Evolutionary conservation across 1,140 invertebrate genomes (phyloP).

Genomic region (Chlorops oryzae): DNA sequence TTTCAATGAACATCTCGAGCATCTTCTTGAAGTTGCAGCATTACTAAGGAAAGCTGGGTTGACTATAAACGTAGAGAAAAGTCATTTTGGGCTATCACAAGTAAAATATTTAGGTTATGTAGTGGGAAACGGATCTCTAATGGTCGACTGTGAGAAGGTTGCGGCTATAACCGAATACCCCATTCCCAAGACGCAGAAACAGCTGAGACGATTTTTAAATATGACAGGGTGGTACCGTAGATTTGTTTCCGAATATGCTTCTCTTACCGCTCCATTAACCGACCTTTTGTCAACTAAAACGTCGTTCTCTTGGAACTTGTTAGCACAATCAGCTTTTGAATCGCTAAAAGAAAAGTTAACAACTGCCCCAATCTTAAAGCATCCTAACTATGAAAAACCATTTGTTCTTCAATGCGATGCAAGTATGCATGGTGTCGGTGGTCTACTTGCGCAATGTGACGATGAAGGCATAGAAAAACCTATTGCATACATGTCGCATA

Average conservation of each 20-base stretch:
- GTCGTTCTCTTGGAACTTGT: slow-evolving; percentile 12
- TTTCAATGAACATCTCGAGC: slow-evolving; percentile 44
- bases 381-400: slow-evolving; percentile 35
- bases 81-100: slow-evolving; percentile 35
- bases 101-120: slow-evolving; percentile 24
- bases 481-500: slow-evolving; percentile 23
- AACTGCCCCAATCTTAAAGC: slow-evolving; percentile 32
- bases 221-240: no score
- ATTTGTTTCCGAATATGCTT: no score
- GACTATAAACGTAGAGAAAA: slow-evolving; percentile 48
- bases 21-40: slow-evolving; percentile 37
- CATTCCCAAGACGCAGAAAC: slow-evolving; percentile 29
- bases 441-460: slow-evolving; percentile 31
- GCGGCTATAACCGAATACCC: slow-evolving; percentile 35
- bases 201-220: no score
- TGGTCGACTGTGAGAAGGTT: slow-evolving; percentile 39
- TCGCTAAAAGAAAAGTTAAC: slow-evolving; percentile 24
- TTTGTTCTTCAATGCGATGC: slow-evolving; percentile 44
- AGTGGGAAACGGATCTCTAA: slow-evolving; percentile 30
- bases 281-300: slow-evolving; percentile 31
- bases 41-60: slow-evolving; percentile 41
- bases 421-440: slow-evolving; percentile 30
- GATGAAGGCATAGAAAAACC: slow-evolving; percentile 19
- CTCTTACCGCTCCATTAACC: no score
- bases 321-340: slow-evolving; percentile 33